phyloP scores from a whole-genome alignment of 2,113 vertebrate genomes.

The Nerophis lumbriciformis region DNA sequence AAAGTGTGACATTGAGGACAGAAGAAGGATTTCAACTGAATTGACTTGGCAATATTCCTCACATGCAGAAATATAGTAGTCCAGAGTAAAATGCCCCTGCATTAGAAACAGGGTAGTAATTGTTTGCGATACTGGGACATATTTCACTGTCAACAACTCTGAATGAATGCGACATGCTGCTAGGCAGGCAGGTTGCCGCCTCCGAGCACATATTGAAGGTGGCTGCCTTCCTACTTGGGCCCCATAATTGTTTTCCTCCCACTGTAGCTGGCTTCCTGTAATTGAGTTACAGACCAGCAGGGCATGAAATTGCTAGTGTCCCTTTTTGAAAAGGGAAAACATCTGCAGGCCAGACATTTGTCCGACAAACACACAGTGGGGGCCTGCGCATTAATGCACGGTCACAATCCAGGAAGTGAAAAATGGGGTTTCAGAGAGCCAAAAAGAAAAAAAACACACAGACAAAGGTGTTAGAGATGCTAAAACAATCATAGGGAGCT shows the following conservation, averaged over 20 bases:
- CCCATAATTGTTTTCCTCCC: constrained; percentile 60
- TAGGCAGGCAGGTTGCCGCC: constrained; percentile 28
- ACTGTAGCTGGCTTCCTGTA: constrained; percentile 44
- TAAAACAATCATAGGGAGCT: background rate
- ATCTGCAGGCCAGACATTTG: constrained; percentile 57
- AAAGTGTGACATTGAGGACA: constrained; percentile 39
- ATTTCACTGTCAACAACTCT: constrained; percentile 45
- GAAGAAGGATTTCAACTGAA: constrained; percentile 34
- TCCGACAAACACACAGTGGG: constrained; percentile 40
- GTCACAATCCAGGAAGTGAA: constrained; percentile 32
- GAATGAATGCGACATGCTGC: constrained; percentile 58
- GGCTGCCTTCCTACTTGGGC: constrained; percentile 45
- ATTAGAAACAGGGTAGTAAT: constrained; percentile 32
- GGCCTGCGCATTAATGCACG: constrained; percentile 46
- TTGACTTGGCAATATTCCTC: constrained; percentile 19
- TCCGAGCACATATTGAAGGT: constrained; percentile 53
- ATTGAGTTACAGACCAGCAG: constrained; percentile 66
- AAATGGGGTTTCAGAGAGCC: constrained; percentile 16
- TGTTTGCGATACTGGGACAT: constrained; percentile 34
- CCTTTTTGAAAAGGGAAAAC: constrained; percentile 49
- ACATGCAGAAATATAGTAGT: constrained; percentile 15
- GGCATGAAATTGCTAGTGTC: constrained; percentile 65
- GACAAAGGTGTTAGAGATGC: constrained; percentile 9
- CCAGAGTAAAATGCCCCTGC: constrained; percentile 8
- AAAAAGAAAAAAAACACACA: constrained; percentile 6